phyloP scores from a whole-genome alignment of 1,140 invertebrate species.

The Ceratina calcarata region DNA sequence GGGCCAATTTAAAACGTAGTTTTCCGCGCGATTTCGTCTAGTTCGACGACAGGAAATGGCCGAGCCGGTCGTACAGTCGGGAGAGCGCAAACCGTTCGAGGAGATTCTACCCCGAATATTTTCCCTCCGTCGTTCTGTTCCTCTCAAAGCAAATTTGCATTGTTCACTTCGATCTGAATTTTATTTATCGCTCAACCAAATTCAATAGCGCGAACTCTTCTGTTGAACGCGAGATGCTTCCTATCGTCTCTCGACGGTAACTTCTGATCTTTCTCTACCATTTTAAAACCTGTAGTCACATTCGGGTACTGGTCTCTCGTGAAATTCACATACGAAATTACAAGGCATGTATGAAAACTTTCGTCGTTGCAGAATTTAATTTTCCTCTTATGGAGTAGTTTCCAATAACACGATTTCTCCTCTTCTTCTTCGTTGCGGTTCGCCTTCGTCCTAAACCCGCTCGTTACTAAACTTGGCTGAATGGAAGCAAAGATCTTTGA shows the following conservation, averaged over 20 bases:
- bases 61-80: neutral
- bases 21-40: constrained; percentile 41
- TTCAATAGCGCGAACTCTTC: too few species aligned
- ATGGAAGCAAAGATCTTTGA: neutral
- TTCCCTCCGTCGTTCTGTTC: neutral
- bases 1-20: constrained; percentile 39
- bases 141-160: too few species aligned
- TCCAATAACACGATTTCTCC: neutral
- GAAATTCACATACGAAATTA: too few species aligned
- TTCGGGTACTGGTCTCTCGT: too few species aligned
- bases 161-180: too few species aligned
- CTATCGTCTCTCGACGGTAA: too few species aligned
- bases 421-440: neutral
- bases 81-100: constrained; percentile 17
- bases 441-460: neutral
- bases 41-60: constrained; percentile 22
- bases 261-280: too few species aligned
- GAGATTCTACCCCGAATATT: constrained; percentile 29
- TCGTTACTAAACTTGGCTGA: neutral
- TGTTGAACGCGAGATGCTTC: too few species aligned
- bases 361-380: neutral
- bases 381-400: neutral
- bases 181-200: too few species aligned
- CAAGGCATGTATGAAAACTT: neutral
- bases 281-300: too few species aligned